phyloP scores from a whole-genome alignment of 2,113 vertebrate genomes.

The Sturnus vulgaris region DNA sequence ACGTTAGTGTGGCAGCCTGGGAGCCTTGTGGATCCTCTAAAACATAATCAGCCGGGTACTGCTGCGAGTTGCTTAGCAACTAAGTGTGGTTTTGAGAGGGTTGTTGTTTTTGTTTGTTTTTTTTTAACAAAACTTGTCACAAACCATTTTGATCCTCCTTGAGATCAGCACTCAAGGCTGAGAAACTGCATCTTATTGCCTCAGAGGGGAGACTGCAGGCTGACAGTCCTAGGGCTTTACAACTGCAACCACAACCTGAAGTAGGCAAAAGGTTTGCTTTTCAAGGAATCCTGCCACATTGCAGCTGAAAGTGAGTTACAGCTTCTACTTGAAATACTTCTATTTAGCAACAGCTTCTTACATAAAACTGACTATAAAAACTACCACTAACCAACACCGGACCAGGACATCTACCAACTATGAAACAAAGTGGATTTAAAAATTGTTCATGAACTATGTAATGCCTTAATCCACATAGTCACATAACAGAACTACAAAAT shows the following conservation, averaged over 20 bases:
- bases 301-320: neutral
- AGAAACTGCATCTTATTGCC: neutral
- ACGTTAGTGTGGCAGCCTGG: neutral
- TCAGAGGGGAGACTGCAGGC: neutral
- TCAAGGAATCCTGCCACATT: neutral
- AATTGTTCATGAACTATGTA: neutral
- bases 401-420: neutral
- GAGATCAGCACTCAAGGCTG: neutral
- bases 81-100: neutral
- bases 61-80: slow-evolving; percentile 35
- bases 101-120: neutral
- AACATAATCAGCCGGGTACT: neutral
- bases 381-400: neutral
- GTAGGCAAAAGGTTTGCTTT: neutral
- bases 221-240: neutral
- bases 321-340: neutral
- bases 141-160: neutral
- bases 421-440: neutral
- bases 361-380: neutral
- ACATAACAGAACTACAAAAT: neutral
- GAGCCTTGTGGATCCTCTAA: neutral
- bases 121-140: neutral
- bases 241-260: neutral
- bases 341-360: neutral
- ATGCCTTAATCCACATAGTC: neutral